phyloP scores from a whole-genome alignment of 53 echinoderm and acorn worm genomes.

The Arbacia lixula region DNA sequence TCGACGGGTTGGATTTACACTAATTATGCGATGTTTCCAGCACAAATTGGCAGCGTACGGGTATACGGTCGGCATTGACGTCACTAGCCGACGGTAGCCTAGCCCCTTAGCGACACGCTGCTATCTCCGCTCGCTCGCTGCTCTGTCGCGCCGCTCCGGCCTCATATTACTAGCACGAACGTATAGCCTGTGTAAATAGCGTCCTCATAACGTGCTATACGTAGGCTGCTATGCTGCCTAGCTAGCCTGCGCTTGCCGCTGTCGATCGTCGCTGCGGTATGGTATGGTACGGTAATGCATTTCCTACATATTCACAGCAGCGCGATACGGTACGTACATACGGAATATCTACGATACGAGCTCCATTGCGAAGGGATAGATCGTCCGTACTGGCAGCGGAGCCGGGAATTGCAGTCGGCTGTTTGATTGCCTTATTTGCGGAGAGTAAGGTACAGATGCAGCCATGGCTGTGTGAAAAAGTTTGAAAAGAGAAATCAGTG shows the following conservation, averaged over 20 bases:
- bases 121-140: background rate
- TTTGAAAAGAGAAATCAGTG: background rate
- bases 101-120: conserved; percentile 57
- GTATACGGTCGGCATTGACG: conserved; percentile 54
- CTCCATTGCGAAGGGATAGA: too few species aligned
- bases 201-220: conserved; percentile 30
- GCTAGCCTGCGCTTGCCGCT: background rate
- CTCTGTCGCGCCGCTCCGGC: conserved; percentile 5
- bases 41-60: conserved; percentile 46
- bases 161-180: conserved; percentile 17
- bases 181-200: conserved; percentile 20
- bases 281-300: too few species aligned
- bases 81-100: conserved; percentile 51
- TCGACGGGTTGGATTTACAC: conserved; percentile 52
- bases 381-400: too few species aligned
- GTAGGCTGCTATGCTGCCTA: conserved; percentile 41
- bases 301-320: too few species aligned
- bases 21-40: conserved; percentile 54
- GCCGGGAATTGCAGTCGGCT: conserved; percentile 11
- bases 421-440: conserved; percentile 26
- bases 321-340: too few species aligned
- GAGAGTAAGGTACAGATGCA: background rate
- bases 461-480: conserved; percentile 36
- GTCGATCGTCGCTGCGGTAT: too few species aligned
- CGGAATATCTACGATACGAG: too few species aligned